Percentiles rank a stretch among this genome's conserved stretches.
Evolutionary conservation across 1,140 invertebrate species (phyloP).

Genomic region (Globodera ellingtonae): DNA sequence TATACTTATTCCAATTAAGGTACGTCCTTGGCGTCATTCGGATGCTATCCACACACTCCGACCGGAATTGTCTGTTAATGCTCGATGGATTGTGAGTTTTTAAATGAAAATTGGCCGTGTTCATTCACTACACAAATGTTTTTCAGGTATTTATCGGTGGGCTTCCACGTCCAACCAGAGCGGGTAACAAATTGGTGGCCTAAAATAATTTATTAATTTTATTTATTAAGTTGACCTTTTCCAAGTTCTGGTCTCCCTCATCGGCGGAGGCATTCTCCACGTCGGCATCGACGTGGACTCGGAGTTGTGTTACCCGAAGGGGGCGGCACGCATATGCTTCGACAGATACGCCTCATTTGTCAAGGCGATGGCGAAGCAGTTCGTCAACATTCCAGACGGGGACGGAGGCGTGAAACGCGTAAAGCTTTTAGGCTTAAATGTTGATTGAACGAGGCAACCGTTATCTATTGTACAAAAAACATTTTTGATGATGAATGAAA

Average conservation of each 20-base stretch:
- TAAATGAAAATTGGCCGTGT: no score
- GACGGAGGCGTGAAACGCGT: conserved; percentile 21
- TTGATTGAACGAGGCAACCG: conserved; percentile 93
- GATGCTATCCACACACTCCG: conserved; percentile 97
- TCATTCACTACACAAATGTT: neutral
- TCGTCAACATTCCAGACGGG: conserved; percentile 73
- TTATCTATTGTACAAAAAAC: conserved; percentile 97
- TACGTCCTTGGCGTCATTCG: conserved; percentile 92
- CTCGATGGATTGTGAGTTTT: conserved; percentile 80
- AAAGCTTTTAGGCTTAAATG: conserved; percentile 87
- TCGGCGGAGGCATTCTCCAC: conserved; percentile 72
- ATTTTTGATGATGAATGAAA: conserved; percentile 82
- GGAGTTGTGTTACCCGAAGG: conserved; percentile 98
- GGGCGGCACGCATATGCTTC: conserved; percentile 95
- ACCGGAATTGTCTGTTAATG: conserved; percentile 93
- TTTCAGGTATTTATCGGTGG: conserved; percentile 86
- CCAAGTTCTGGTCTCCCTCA: conserved; percentile 94
- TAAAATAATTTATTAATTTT: neutral
- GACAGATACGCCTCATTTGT: conserved; percentile 76
- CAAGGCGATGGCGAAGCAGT: conserved; percentile 9
- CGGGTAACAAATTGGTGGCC: conserved; percentile 70
- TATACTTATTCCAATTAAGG: neutral
- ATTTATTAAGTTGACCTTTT: conserved; percentile 77
- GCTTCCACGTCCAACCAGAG: conserved; percentile 93
- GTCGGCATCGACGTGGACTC: conserved; percentile 99